Percentiles rank a stretch among this genome's conserved stretches.
These are phyloP conservation scores for Seriola quinqueradiata DNA, from an alignment of 2,113 vertebrate genomes.

Conservation along the genomic window DNA sequence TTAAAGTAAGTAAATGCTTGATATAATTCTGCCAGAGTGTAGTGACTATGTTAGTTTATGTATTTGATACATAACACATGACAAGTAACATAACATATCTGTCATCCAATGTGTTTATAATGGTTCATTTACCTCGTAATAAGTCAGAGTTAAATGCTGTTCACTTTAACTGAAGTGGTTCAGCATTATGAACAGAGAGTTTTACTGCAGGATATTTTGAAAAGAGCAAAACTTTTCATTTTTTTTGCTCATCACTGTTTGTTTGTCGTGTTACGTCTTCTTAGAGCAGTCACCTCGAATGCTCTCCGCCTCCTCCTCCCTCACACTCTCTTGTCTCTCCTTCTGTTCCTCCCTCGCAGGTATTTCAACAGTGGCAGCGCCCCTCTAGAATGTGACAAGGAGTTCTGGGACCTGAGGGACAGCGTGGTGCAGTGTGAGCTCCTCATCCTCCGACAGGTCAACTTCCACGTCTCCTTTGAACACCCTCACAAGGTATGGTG, in stretches of 20 bases:
- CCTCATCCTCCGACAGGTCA: conserved; percentile 88
- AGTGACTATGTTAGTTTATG: too few relatives aligned
- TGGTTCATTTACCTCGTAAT: background rate
- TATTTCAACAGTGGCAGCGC: conserved; percentile 85
- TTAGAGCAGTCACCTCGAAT: conserved; percentile 1
- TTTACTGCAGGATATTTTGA: background rate
- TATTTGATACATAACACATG: background rate
- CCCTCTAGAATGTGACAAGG: conserved; percentile 86
- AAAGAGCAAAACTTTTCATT: background rate
- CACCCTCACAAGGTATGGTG: conserved; percentile 89
- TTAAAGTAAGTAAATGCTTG: too few relatives aligned
- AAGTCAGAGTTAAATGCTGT: too few relatives aligned
- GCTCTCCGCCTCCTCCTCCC: background rate
- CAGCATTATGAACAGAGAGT: background rate
- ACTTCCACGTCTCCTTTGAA: conserved; percentile 90
- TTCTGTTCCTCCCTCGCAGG: conserved; percentile 65
- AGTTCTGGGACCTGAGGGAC: conserved; percentile 91
- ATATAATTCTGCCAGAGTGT: too few relatives aligned
- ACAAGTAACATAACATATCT: background rate
- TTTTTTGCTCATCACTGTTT: background rate
- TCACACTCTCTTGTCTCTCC: background rate
- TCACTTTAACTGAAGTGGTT: background rate
- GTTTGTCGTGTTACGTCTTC: background rate
- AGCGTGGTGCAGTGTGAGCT: conserved; percentile 92
- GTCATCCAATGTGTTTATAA: background rate